These are phyloP conservation scores for Biston stratarius DNA, from an alignment of 2,888 invertebrate genomes.

Conservation along the genomic window DNA sequence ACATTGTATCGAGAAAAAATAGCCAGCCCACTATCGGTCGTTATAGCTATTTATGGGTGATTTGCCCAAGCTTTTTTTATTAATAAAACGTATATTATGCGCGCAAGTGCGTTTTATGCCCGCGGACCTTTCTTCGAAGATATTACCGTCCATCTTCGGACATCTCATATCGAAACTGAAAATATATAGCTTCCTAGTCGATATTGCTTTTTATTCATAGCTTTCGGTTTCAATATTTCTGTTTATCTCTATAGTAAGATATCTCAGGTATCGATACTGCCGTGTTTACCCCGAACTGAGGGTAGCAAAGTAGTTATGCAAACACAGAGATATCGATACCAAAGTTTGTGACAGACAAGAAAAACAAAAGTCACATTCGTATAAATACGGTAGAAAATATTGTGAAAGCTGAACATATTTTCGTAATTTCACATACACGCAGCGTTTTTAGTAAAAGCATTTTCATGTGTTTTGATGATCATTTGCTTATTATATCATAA, in stretches of 20 bases:
- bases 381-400: slow-evolving; percentile 52
- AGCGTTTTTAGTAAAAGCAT: too few relatives aligned
- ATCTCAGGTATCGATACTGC: slow-evolving; percentile 65
- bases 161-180: slow-evolving; percentile 75
- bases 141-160: slow-evolving; percentile 84
- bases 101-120: slow-evolving; percentile 85
- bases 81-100: slow-evolving; percentile 87
- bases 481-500: too few relatives aligned
- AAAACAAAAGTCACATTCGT: slow-evolving; percentile 77
- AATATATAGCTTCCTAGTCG: slow-evolving; percentile 49
- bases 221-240: slow-evolving; percentile 51
- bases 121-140: slow-evolving; percentile 73
- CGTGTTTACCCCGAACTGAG: slow-evolving; percentile 69
- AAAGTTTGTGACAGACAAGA: slow-evolving; percentile 75
- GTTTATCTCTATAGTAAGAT: slow-evolving; percentile 47
- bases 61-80: slow-evolving; percentile 83
- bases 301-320: slow-evolving; percentile 78
- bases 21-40: slow-evolving; percentile 80
- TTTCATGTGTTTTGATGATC: too few relatives aligned
- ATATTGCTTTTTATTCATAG: slow-evolving; percentile 56
- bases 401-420: slow-evolving; percentile 21
- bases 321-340: slow-evolving; percentile 77
- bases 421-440: background rate
- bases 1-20: slow-evolving; percentile 83
- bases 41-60: slow-evolving; percentile 85